phyloP scores from a whole-genome alignment of 2,113 vertebrate species.

The Xiphophorus couchianus region DNA sequence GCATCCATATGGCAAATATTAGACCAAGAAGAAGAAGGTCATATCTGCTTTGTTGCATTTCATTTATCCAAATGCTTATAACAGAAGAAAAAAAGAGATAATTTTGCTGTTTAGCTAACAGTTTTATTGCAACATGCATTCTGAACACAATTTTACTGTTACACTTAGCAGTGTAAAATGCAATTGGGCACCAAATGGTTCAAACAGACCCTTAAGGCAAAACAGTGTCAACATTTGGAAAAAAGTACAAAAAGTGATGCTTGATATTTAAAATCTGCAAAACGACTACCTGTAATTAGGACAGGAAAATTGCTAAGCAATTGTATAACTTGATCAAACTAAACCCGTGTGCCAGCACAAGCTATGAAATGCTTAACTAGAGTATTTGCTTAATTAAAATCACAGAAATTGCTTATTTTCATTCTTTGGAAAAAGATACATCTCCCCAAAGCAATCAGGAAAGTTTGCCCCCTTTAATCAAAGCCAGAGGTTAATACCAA shows the following conservation, averaged over 20 bases:
- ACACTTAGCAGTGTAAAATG: constrained; percentile 13
- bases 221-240: not conserved
- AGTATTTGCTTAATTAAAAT: constrained; percentile 39
- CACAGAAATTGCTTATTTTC: constrained; percentile 41
- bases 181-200: constrained; percentile 4
- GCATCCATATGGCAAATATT: constrained; percentile 53
- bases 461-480: constrained; percentile 18
- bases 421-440: constrained; percentile 18
- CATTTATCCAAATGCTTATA: constrained; percentile 21
- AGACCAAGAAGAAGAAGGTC: constrained; percentile 45
- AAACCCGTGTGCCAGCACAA: constrained; percentile 8
- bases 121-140: constrained; percentile 23
- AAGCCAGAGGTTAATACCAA: constrained; percentile 8
- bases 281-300: constrained; percentile 7
- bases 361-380: constrained; percentile 9
- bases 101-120: constrained; percentile 2
- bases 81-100: constrained; percentile 5
- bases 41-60: constrained; percentile 40
- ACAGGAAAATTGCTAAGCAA: constrained; percentile 20
- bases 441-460: constrained; percentile 23
- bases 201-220: constrained; percentile 7
- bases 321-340: constrained; percentile 9
- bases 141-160: constrained; percentile 33
- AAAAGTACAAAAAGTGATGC: not conserved
- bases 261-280: constrained; percentile 12